Base-by-base conservation (phyloP, 2,888 invertebrate genomes). In the Drosophila fulvimacula region DNA sequence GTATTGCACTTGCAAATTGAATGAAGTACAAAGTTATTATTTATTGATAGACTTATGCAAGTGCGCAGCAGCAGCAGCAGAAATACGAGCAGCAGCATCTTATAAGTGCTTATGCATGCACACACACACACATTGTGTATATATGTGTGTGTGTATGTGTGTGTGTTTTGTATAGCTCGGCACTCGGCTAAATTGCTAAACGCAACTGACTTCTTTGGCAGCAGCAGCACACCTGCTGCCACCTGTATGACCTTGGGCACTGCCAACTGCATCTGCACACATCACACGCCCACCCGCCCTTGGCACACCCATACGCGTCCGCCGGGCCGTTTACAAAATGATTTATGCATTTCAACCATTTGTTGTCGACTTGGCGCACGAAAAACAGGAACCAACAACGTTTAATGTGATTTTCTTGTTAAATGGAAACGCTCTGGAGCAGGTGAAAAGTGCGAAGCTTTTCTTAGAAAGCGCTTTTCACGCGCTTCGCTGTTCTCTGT, bases 1-100 rank as follows among this genome's bases (percentile, higher is more conserved):
- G 70, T 73, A 63, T 79, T 83, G 74, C 69, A 60, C 56, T 71
- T 73, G 69, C 79, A 76, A 78, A 85, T 80, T 80, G 80, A 82
- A 85, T 82, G 74, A 82, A 82, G 70, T 74, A 69, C 48, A 57
- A 68, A 80, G 80, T 71, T 82, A 83, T 85, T 85, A 82, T 82
- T 82, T 85, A 85, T 83, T 83, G 82, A 82, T 82, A 59, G 77
- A 82, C 83, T 74, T 76, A 70, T 78, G 76, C 81, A 63, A 76
- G 59, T 69, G 76, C 55, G 70, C 76, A 74, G 44, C 74, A 55
- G 10, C 30, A 10, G 30, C 48, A 52, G 15, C 48, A 39, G 51
- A 34, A 58, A 27, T 42, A 36, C 51, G 55, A 24, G 27, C n/a
- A n/a, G 17, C 24, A 46, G 39, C 42, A 15, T 44, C 51, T 39